Conservation (phyloP, 2,888 invertebrate species). For the Spodoptera picta region DNA sequence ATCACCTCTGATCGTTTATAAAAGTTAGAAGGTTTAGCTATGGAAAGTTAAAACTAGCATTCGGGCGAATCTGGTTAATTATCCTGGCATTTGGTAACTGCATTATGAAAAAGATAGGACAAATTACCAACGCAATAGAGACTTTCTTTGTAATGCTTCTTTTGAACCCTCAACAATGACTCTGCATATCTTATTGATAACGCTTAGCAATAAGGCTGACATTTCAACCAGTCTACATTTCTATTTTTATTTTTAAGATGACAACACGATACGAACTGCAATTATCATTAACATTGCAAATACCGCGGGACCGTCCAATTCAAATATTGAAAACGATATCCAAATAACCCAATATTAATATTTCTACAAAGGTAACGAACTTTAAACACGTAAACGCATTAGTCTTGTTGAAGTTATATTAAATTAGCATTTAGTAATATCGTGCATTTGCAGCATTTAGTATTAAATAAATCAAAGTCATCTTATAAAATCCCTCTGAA, state of each 20-base stretch:
- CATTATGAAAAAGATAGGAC: too few relatives aligned
- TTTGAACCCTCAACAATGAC: too few relatives aligned
- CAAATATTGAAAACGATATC: conserved; percentile 13
- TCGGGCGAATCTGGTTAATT: too few relatives aligned
- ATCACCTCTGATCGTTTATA: too few relatives aligned
- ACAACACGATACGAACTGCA: conserved; percentile 7
- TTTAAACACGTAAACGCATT: conserved; percentile 20
- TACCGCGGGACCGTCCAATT: background rate
- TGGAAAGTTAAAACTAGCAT: too few relatives aligned
- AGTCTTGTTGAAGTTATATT: conserved; percentile 14
- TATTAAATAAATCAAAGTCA: background rate
- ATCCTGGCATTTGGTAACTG: too few relatives aligned
- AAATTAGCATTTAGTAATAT: conserved; percentile 7
- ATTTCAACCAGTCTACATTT: background rate
- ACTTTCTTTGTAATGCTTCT: too few relatives aligned
- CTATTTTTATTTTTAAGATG: conserved; percentile 3
- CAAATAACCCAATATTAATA: conserved; percentile 34
- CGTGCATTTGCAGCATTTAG: conserved; percentile 5
- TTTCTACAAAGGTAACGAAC: conserved; percentile 34
- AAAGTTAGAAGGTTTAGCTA: too few relatives aligned
- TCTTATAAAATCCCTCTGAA: background rate
- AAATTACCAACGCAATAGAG: too few relatives aligned
- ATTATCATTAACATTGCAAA: conserved; percentile 22
- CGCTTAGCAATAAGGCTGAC: too few relatives aligned
- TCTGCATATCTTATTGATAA: too few relatives aligned